These are phyloP conservation scores for Nasonia longicornis DNA, from an alignment of 1,140 invertebrate species.

Conservation along the genomic window DNA sequence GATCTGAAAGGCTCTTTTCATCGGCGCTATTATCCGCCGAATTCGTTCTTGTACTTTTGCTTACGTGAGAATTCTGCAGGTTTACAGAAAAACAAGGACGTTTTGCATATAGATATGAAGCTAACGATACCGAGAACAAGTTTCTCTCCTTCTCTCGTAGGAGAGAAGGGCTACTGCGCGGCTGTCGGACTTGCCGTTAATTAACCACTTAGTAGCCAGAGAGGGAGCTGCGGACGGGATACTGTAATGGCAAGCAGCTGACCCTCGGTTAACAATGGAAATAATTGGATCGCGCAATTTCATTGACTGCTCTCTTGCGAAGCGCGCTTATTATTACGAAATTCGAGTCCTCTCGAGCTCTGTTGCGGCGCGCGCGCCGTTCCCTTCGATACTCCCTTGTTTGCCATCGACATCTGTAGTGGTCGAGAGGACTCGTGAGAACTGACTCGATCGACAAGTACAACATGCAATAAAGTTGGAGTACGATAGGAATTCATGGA, in stretches of 20 bases:
- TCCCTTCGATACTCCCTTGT: not conserved
- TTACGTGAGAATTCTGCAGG: too few species aligned
- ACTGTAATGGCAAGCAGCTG: slow-evolving; percentile 4
- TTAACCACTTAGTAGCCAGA: slow-evolving; percentile 43
- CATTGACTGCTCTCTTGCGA: slow-evolving; percentile 35
- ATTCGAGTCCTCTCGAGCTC: slow-evolving; percentile 3
- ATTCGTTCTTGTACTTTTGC: too few species aligned
- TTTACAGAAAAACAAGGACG: not conserved
- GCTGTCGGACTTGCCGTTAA: slow-evolving; percentile 35
- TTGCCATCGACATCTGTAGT: not conserved
- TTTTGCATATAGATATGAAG: not conserved
- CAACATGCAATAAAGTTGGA: too few species aligned
- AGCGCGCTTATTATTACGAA: slow-evolving; percentile 28
- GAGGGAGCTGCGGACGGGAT: not conserved
- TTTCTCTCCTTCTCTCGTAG: not conserved
- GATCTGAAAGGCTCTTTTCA: too few species aligned
- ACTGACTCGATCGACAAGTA: not conserved
- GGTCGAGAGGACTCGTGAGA: not conserved
- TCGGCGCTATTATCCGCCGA: too few species aligned
- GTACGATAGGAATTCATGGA: too few species aligned
- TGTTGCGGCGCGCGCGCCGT: not conserved
- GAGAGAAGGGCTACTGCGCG: not conserved
- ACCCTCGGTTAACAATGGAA: slow-evolving; percentile 37
- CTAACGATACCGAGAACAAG: too few species aligned
- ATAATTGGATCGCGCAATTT: slow-evolving; percentile 44